Conservation (phyloP, 2,888 invertebrate genomes). For the Hydriomena furcata region DNA sequence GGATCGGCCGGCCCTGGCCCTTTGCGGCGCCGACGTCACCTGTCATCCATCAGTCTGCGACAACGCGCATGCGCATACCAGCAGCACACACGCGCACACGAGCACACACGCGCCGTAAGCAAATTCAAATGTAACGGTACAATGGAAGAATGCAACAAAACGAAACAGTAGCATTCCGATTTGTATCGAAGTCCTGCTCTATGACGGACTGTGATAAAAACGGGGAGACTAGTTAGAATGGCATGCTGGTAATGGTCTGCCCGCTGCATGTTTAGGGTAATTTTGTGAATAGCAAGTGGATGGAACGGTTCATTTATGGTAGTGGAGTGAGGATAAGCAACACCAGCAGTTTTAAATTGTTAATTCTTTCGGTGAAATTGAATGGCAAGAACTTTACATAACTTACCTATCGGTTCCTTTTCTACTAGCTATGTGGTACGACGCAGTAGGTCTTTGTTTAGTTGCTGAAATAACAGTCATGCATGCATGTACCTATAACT, state of each 20-base stretch:
- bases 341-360: slow-evolving; percentile 4
- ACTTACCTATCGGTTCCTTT: too few species aligned
- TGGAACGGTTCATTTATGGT: slow-evolving; percentile 13
- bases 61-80: slow-evolving; percentile 71
- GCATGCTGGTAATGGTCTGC: slow-evolving; percentile 55
- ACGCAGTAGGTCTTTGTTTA: not conserved
- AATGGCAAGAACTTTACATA: too few species aligned
- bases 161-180: slow-evolving; percentile 70
- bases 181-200: slow-evolving; percentile 49
- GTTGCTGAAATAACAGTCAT: too few species aligned
- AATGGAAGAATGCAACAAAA: slow-evolving; percentile 73
- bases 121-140: slow-evolving; percentile 80
- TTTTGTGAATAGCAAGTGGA: slow-evolving; percentile 30
- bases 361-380: slow-evolving; percentile 1
- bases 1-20: slow-evolving; percentile 53
- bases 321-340: slow-evolving; percentile 1
- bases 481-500: too few species aligned
- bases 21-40: slow-evolving; percentile 63
- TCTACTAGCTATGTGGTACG: not conserved
- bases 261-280: slow-evolving; percentile 41
- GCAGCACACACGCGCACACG: slow-evolving; percentile 37
- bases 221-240: slow-evolving; percentile 64
- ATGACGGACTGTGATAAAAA: slow-evolving; percentile 63
- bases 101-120: slow-evolving; percentile 45
- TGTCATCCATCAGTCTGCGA: slow-evolving; percentile 82